These are phyloP conservation scores for Drosophila kambysellisi DNA, from an alignment of 2,888 invertebrate species.

Conservation along the genomic window DNA sequence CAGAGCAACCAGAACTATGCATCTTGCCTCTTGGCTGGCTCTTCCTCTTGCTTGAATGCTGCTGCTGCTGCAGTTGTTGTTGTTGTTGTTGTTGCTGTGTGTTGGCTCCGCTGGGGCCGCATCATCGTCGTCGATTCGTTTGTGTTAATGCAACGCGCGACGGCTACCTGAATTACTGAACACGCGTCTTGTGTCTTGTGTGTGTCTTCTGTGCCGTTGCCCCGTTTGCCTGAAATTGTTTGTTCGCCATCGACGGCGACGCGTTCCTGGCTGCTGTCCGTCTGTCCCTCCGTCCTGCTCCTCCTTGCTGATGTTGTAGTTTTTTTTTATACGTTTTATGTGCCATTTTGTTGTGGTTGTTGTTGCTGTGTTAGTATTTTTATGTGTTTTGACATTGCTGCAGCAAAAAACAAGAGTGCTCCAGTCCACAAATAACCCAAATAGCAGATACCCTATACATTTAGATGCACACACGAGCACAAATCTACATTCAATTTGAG, in stretches of 20 bases:
- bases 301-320: conserved; percentile 17
- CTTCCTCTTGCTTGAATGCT: conserved; percentile 10
- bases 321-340: conserved; percentile 60
- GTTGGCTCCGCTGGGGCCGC: conserved; percentile 56
- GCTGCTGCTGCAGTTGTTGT: conserved; percentile 11
- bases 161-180: conserved; percentile 85
- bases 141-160: conserved; percentile 84
- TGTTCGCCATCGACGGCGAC: conserved; percentile 74
- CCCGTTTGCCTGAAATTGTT: conserved; percentile 74
- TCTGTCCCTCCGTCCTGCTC: conserved; percentile 28
- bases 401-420: conserved; percentile 37
- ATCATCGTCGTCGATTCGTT: conserved; percentile 71
- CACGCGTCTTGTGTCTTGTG: conserved; percentile 83
- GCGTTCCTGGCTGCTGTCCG: conserved; percentile 56
- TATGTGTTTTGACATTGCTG: conserved; percentile 68
- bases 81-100: conserved; percentile 32
- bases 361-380: conserved; percentile 63
- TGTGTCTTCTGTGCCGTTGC: conserved; percentile 69
- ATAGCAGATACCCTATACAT: conserved; percentile 11
- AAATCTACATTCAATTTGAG: too few relatives aligned
- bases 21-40: conserved; percentile 44
- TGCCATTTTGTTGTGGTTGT: conserved; percentile 58
- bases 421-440: background rate
- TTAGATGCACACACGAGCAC: background rate
- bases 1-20: conserved; percentile 47